These are phyloP conservation scores for Pavo muticus DNA, from an alignment of 2,113 vertebrate genomes.

Conservation along the genomic window DNA sequence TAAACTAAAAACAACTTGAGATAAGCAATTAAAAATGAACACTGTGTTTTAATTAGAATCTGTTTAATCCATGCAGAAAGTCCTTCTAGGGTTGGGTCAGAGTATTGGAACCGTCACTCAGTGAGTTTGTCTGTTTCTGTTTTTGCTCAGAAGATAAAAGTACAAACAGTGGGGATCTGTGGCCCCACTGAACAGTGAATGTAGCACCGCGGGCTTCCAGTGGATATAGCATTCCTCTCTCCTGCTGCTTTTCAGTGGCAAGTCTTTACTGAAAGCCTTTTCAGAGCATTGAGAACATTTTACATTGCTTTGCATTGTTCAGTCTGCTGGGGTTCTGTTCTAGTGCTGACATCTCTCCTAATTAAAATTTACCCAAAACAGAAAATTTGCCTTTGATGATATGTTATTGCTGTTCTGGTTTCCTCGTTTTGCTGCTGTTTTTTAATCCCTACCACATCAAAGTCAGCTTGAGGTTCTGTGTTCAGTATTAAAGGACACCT, in stretches of 20 bases:
- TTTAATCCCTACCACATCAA: not conserved
- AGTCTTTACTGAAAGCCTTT: not conserved
- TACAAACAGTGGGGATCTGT: not conserved
- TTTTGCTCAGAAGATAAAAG: not conserved
- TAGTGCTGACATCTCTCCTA: not conserved
- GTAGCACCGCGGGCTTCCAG: rapidly evolving
- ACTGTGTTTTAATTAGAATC: not conserved
- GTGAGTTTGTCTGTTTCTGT: not conserved
- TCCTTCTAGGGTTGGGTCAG: not conserved
- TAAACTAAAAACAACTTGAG: not conserved
- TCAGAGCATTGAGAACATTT: not conserved
- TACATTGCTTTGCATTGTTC: not conserved
- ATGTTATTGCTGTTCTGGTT: not conserved
- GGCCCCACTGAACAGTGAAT: too few relatives aligned
- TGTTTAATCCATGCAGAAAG: not conserved
- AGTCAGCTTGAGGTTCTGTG: not conserved
- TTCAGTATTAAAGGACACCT: not conserved
- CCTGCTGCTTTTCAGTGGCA: not conserved
- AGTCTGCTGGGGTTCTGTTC: not conserved
- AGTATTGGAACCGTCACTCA: not conserved
- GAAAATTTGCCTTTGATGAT: not conserved
- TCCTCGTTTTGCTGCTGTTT: not conserved
- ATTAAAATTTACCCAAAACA: not conserved
- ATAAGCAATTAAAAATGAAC: not conserved
- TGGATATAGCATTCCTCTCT: not conserved